Percentiles rank a stretch among this genome's conserved stretches.
These are phyloP conservation scores for Caenorhabditis plicata DNA, from an alignment of 2,888 invertebrate species.

Conservation along the genomic window DNA sequence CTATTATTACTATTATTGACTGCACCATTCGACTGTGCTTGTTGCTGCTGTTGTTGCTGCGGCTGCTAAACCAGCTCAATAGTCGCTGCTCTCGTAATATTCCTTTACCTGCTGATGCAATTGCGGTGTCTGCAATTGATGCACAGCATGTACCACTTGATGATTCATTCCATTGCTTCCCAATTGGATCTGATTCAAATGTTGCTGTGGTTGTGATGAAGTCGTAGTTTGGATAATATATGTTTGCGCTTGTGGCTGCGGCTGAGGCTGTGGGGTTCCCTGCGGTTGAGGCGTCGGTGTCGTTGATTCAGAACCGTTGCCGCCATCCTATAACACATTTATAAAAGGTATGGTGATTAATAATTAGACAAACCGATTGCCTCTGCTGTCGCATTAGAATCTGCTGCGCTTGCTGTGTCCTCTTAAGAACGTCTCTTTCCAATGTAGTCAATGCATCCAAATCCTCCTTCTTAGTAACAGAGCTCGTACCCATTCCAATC, in stretches of 20 bases:
- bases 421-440: slow-evolving; percentile 60
- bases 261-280: too few species aligned
- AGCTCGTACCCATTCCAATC: slow-evolving; percentile 17
- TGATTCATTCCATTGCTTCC: slow-evolving; percentile 19
- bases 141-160: slow-evolving; percentile 32
- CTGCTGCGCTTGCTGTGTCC: slow-evolving; percentile 64
- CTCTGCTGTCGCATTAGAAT: slow-evolving; percentile 14
- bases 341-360: not conserved
- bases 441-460: slow-evolving; percentile 57
- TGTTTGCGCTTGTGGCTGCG: slow-evolving; percentile 8
- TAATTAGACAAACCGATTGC: slow-evolving; percentile 1
- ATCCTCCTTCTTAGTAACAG: slow-evolving; percentile 45
- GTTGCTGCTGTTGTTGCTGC: not conserved
- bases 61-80: slow-evolving; percentile 23
- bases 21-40: not conserved
- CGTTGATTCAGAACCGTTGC: too few species aligned
- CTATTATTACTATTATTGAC: not conserved
- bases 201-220: slow-evolving; percentile 12
- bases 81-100: too few species aligned
- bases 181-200: slow-evolving; percentile 9
- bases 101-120: slow-evolving; percentile 10
- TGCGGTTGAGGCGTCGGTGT: slow-evolving; percentile 8
- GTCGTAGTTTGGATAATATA: slow-evolving; percentile 24
- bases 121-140: slow-evolving; percentile 30
- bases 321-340: too few species aligned